Base-by-base conservation (phyloP, 2,797 vertebrate species). In the Manis pentadactyla region DNA sequence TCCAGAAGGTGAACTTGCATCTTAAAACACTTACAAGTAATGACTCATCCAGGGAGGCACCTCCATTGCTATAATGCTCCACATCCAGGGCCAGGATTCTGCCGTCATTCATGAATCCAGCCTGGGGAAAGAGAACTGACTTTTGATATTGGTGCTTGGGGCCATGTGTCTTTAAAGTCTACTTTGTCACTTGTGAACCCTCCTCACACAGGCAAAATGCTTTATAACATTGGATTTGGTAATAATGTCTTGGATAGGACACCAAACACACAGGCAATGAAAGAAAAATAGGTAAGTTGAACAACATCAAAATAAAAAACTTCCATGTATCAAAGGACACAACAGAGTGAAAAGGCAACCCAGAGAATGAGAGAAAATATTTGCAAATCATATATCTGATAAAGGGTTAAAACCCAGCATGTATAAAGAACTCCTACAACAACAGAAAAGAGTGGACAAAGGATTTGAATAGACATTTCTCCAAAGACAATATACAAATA, bases 51-150 rank as follows among this genome's bases (percentile, higher is more conserved):
- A 90, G 81, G 29, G 97, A 90, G 94, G 66, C 78, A 1, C 98
- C 98, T 87, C 51, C 98, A 31, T 98, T 98, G 96, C 10, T 34
- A 74, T 96, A 98, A 71, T 98, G 97, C n/a, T 98, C 90, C 93
- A 98, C 34, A 23, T 99, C 98, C 59, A 98, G 57, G 14, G 98
- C 98, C 95, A 96, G 23, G 53, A 98, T 98, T 90, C 94, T 98
- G 74, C 98, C 98, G 31, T 98, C 95, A 0, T 98, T 98, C 97
- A 96, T 98, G 93, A 98, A 98, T 42, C 98, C 98, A 63, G 83
- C 98, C 98, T 98, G 68, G 25, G 81, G 85, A 42, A 93, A 10
- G 96, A 93, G 51, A 96, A 39, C 1, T 0, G 1, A 75, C 4
- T 11, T 79, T 29, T 59, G 46, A 69, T 10, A 29, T 57, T 25